Percentiles rank a stretch among this genome's conserved stretches.
Conservation (phyloP, 1,140 invertebrate species). For the Dinothrombium tinctorium region DNA sequence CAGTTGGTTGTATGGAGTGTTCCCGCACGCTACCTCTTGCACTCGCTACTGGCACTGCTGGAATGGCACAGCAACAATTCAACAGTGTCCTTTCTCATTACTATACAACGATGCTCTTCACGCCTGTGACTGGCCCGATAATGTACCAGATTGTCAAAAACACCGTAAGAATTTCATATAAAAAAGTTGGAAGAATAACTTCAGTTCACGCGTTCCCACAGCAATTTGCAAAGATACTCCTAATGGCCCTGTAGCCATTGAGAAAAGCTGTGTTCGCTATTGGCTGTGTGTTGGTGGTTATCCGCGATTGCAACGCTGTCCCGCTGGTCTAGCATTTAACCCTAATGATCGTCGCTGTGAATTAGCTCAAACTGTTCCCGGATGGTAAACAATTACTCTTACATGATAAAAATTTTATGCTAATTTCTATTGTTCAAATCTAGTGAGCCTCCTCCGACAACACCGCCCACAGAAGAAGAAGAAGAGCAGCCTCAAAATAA, state of each 20-base stretch:
- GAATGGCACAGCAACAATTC: constrained; percentile 74
- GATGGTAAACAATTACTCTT: constrained; percentile 6
- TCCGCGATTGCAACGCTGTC: constrained; percentile 51
- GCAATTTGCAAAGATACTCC: constrained; percentile 70
- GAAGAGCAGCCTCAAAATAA: neutral
- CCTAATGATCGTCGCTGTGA: constrained; percentile 49
- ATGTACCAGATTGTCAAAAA: constrained; percentile 71
- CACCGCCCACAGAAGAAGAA: constrained; percentile 1
- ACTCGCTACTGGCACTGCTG: constrained; percentile 82
- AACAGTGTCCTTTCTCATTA: constrained; percentile 71
- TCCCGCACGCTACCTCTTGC: constrained; percentile 73
- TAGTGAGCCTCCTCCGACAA: constrained; percentile 1
- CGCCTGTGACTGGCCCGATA: constrained; percentile 77
- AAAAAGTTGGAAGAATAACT: too few relatives aligned
- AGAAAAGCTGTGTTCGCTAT: constrained; percentile 73
- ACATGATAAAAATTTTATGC: neutral
- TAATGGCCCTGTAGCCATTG: constrained; percentile 44
- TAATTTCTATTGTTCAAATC: neutral
- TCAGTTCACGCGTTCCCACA: too few relatives aligned
- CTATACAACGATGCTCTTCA: constrained; percentile 70
- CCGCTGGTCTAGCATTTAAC: constrained; percentile 71
- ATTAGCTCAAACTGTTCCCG: constrained; percentile 15
- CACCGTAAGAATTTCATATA: constrained; percentile 84
- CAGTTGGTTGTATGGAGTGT: constrained; percentile 76
- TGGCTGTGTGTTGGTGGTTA: constrained; percentile 83